Percentiles rank a stretch among this genome's conserved stretches.
Evolutionary conservation across 2,888 invertebrate genomes (phyloP).

Genomic region (Fragum whitleyi): DNA sequence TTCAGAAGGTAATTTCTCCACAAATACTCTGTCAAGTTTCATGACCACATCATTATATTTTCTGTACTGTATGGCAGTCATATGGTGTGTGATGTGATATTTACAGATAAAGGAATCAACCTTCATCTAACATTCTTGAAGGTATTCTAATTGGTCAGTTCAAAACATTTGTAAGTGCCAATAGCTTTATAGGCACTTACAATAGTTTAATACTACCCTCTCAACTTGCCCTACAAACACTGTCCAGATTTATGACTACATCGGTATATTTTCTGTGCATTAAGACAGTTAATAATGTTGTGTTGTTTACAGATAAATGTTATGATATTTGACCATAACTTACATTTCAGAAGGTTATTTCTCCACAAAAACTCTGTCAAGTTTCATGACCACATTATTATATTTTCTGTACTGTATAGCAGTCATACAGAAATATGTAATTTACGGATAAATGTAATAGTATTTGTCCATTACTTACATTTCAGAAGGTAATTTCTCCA

Average conservation of each 20-base stretch:
- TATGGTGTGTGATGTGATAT: too few relatives aligned
- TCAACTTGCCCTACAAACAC: slow-evolving; percentile 8
- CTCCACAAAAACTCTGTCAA: slow-evolving; percentile 14
- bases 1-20: neutral
- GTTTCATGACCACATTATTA: neutral
- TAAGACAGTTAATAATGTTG: slow-evolving; percentile 5
- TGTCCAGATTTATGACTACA: neutral
- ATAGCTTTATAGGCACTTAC: too few relatives aligned
- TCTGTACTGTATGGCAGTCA: slow-evolving; percentile 9
- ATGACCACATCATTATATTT: slow-evolving; percentile 1
- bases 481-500: neutral
- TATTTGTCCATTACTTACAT: slow-evolving; percentile 15
- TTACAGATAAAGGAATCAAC: too few relatives aligned
- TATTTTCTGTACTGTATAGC: slow-evolving; percentile 2
- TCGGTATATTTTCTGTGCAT: slow-evolving; percentile 1
- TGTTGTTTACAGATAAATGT: too few relatives aligned
- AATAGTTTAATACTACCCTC: too few relatives aligned
- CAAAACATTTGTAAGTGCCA: too few relatives aligned
- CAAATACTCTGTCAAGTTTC: slow-evolving; percentile 9
- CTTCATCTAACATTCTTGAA: too few relatives aligned
- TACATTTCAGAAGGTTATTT: neutral
- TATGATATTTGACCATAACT: too few relatives aligned
- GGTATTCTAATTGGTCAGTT: too few relatives aligned
- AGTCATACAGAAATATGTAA: too few relatives aligned
- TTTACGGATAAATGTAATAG: too few relatives aligned